Evolutionary conservation across 2,113 vertebrate species (phyloP).

Genomic region (Clupea harengus): DNA sequence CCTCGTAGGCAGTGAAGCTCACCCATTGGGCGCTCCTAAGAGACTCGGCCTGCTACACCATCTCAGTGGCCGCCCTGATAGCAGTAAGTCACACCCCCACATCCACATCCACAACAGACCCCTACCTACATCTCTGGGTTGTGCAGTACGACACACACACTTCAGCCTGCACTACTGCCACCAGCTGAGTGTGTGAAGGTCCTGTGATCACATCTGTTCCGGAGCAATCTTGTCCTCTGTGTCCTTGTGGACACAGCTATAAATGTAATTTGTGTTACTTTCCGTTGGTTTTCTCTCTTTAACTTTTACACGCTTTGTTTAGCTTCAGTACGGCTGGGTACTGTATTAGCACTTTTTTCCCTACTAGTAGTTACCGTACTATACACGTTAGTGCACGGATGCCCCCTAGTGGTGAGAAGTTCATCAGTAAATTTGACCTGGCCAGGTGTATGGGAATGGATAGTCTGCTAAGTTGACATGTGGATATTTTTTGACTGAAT

Average conservation of each 20-base stretch:
- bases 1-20: conserved; percentile 81
- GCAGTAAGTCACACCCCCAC: conserved; percentile 73
- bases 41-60: conserved; percentile 86
- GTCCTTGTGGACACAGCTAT: no score
- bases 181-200: no score
- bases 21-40: conserved; percentile 88
- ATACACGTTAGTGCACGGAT: neutral
- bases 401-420: neutral
- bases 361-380: neutral
- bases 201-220: no score
- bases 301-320: neutral
- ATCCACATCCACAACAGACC: neutral
- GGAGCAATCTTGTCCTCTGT: no score
- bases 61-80: conserved; percentile 87
- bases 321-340: neutral
- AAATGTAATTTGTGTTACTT: neutral
- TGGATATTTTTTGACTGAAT: neutral
- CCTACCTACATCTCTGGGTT: no score
- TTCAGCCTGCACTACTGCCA: no score
- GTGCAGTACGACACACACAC: no score
- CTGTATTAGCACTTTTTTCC: neutral
- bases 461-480: neutral
- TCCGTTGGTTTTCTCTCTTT: neutral
- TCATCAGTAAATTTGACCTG: neutral
- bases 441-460: neutral